These are phyloP conservation scores for Henicopernis longicauda DNA, from an alignment of 2,113 vertebrate genomes.

Conservation along the genomic window DNA sequence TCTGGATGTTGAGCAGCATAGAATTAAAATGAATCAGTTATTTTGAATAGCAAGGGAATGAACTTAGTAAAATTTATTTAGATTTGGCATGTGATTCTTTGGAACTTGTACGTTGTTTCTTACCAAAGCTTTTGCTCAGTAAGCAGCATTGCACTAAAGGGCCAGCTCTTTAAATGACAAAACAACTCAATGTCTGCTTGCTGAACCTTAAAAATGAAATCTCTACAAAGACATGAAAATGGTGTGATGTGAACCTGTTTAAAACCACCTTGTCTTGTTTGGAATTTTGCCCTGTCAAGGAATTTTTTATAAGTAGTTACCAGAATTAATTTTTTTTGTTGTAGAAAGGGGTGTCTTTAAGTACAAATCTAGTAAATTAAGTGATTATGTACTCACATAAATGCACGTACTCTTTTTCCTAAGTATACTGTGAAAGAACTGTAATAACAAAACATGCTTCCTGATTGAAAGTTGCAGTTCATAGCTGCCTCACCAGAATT, in stretches of 20 bases:
- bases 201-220: neutral
- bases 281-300: neutral
- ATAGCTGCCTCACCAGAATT: neutral
- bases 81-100: neutral
- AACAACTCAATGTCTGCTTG: neutral
- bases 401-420: neutral
- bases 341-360: neutral
- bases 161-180: neutral
- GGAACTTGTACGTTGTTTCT: neutral
- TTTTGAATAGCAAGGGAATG: neutral
- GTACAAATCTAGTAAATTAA: neutral
- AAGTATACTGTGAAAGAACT: neutral
- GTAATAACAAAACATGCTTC: neutral
- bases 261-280: neutral
- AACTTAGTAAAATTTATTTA: neutral
- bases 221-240: neutral
- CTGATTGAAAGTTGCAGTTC: neutral
- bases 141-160: neutral
- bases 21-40: neutral
- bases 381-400: neutral
- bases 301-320: neutral
- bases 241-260: neutral
- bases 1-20: neutral
- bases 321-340: neutral
- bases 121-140: neutral